These are phyloP conservation scores for Styela plicata DNA, from an alignment of 23 tunicate species.

Conservation along the genomic window DNA sequence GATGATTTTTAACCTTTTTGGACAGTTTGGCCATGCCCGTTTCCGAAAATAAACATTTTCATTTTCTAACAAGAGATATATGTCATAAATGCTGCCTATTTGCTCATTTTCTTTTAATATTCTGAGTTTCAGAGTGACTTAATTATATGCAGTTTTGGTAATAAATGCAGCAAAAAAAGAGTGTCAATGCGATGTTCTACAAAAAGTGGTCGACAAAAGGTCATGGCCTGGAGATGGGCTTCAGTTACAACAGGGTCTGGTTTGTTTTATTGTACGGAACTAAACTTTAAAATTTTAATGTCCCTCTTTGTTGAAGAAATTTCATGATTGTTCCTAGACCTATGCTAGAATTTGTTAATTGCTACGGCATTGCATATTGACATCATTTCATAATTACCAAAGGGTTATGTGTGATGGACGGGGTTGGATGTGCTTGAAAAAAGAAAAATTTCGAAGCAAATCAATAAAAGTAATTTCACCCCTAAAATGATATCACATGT, in stretches of 20 bases:
- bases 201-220: conserved; percentile 16
- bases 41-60: no score
- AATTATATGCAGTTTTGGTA: conserved; percentile 5
- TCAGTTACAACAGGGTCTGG: conserved; percentile 22
- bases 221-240: conserved; percentile 22
- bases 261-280: conserved; percentile 14
- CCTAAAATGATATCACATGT: background rate
- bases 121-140: no score
- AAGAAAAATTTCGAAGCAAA: background rate
- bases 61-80: no score
- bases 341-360: conserved; percentile 17
- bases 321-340: background rate
- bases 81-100: no score
- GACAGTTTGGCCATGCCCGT: no score
- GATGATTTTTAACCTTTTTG: no score
- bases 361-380: conserved; percentile 21
- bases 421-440: conserved; percentile 29
- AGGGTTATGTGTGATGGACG: conserved; percentile 28
- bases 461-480: background rate
- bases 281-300: conserved; percentile 8
- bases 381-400: conserved; percentile 9
- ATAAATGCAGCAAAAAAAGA: conserved; percentile 4
- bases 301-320: background rate
- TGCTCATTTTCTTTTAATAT: no score
- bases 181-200: conserved; percentile 17